These are phyloP conservation scores for Octomys mimax DNA, from an alignment of 2,797 vertebrate genomes.

Conservation along the genomic window DNA sequence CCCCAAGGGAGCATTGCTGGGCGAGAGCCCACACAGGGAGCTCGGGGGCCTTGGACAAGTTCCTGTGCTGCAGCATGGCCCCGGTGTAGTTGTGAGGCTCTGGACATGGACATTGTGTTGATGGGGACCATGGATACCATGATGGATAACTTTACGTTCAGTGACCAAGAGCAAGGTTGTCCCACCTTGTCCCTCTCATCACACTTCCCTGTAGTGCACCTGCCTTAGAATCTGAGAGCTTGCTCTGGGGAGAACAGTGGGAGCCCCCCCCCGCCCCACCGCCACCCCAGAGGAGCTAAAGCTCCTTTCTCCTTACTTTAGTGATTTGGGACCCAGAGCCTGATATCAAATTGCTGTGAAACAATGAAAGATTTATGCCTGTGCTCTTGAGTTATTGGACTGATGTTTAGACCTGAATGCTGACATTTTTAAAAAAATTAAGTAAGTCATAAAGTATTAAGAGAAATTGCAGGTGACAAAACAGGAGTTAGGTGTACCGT, in stretches of 20 bases:
- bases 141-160: not conserved
- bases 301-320: not conserved
- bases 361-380: not conserved
- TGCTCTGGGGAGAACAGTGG: not conserved
- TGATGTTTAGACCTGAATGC: not conserved
- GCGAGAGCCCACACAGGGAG: not conserved
- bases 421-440: not conserved
- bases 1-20: not conserved
- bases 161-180: not conserved
- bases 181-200: not conserved
- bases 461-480: not conserved
- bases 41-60: not conserved
- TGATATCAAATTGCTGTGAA: not conserved
- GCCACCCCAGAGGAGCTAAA: not conserved
- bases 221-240: rapidly evolving
- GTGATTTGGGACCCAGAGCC: not conserved
- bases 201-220: not conserved
- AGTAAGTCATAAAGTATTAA: slow-evolving; percentile 22
- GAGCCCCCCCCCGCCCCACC: too few species aligned
- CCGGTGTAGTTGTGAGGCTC: not conserved
- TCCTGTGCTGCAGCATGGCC: not conserved
- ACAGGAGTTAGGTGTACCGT: not conserved
- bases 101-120: not conserved
- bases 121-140: too few species aligned
- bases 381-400: not conserved